Evolutionary conservation across 2,797 vertebrate genomes (phyloP).

Genomic region (Sebastiscus tertius): DNA sequence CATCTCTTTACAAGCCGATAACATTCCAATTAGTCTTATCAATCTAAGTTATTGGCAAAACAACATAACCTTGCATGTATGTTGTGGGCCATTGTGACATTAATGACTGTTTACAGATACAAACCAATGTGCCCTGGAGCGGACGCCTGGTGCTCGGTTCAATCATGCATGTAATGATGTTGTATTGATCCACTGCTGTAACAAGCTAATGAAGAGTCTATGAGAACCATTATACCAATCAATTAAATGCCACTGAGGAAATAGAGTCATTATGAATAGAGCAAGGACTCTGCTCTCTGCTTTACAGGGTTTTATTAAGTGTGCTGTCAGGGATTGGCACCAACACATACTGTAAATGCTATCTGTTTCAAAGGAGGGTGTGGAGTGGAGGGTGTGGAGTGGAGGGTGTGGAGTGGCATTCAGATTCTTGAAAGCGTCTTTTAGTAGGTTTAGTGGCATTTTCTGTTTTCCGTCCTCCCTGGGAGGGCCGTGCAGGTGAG

Average conservation of each 20-base stretch:
- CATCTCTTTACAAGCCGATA: not conserved
- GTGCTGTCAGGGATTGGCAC: not conserved
- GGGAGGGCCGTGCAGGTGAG: constrained; percentile 42
- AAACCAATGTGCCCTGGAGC: constrained; percentile 38
- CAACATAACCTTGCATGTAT: constrained; percentile 2
- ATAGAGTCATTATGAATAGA: constrained; percentile 33
- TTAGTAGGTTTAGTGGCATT: not conserved
- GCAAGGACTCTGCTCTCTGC: not conserved
- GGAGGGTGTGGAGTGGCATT: not conserved
- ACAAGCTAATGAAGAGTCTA: constrained; percentile 77
- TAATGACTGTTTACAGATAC: constrained; percentile 45
- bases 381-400: too few relatives aligned
- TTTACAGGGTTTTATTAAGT: constrained; percentile 21
- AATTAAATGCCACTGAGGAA: constrained; percentile 60
- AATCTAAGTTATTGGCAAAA: not conserved
- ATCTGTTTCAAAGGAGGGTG: not conserved
- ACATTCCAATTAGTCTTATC: not conserved
- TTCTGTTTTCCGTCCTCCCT: constrained; percentile 9
- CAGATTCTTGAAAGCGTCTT: not conserved
- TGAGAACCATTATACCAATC: constrained; percentile 75
- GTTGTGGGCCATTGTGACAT: constrained; percentile 2
- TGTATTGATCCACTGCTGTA: constrained; percentile 70
- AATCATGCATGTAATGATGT: constrained; percentile 72
- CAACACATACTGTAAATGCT: not conserved
- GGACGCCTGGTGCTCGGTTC: constrained; percentile 42